A percentile compares a stretch with the other conserved stretches of the same genome.
Evolutionary conservation across 1,140 invertebrate species (phyloP).

Genomic region (Drosophila grimshawi): DNA sequence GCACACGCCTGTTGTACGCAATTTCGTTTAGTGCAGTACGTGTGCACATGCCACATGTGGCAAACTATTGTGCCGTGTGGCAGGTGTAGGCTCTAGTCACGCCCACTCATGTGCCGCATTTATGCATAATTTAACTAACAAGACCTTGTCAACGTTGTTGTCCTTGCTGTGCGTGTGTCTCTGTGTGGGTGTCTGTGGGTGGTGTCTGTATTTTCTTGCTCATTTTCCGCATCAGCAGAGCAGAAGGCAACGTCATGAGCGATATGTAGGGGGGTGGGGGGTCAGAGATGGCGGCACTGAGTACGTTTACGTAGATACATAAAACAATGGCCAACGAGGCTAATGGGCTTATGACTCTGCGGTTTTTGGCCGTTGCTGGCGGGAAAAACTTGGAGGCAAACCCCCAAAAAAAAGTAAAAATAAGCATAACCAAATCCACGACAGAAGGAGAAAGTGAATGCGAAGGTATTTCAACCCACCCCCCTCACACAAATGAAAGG

Average conservation of each 20-base stretch:
- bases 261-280: neutral
- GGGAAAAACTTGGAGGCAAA: slow-evolving; percentile 32
- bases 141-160: slow-evolving; percentile 63
- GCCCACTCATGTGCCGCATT: slow-evolving; percentile 47
- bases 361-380: slow-evolving; percentile 56
- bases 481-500: slow-evolving; percentile 50
- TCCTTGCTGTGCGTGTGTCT: slow-evolving; percentile 39
- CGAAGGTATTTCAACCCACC: slow-evolving; percentile 39
- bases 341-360: slow-evolving; percentile 81
- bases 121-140: slow-evolving; percentile 82
- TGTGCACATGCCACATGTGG: slow-evolving; percentile 1
- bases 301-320: slow-evolving; percentile 26
- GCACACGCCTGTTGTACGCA: slow-evolving; percentile 37
- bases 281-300: neutral
- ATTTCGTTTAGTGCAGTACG: slow-evolving; percentile 17
- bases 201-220: slow-evolving; percentile 68
- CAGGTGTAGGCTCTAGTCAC: slow-evolving; percentile 41
- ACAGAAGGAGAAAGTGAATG: slow-evolving; percentile 7
- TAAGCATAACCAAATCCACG: slow-evolving; percentile 32
- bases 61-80: slow-evolving; percentile 29
- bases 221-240: slow-evolving; percentile 78
- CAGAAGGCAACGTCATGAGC: slow-evolving; percentile 65
- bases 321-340: slow-evolving; percentile 47
- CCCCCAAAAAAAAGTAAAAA: neutral
- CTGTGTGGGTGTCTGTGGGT: slow-evolving; percentile 13